Base-by-base conservation (phyloP, 2,888 invertebrate genomes). In the Eulithis testata region DNA sequence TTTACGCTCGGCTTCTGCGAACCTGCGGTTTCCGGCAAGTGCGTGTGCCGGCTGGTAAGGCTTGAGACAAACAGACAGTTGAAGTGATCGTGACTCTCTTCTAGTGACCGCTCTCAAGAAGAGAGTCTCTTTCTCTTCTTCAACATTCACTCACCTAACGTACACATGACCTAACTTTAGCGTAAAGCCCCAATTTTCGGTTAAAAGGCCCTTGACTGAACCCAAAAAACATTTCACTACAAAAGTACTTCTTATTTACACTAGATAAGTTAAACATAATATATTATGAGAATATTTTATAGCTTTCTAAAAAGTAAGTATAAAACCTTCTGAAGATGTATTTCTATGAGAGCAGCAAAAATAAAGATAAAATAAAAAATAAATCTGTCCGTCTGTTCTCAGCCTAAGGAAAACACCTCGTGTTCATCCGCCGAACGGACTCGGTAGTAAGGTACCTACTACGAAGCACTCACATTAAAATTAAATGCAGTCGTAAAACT, bases 1-100 rank as follows among this genome's bases (percentile, higher is more conserved):
- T 87, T 87, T 86, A 87, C 75, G 79, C 74, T 71, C 71, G 73
- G 83, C 82, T 88, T 87, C 85, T 87, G 84, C 84, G 85, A 87
- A 86, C 76, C 77, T 83, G 86, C 65, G 86, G 87, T 86, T 87
- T 88, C 86, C 86, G 83, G 82, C 79, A 78, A 69, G 72, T 73
- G 76, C 72, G 76, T 76, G 50, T 54, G 62, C 60, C 2, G 11
- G 14, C 21, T 21, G 9, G 66, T 69, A 72, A 73, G 44, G 64
- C 43, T 37, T 2, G 40, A 54, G 0, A 31, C 44, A 55, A 11
- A 62, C 58, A 54, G 58, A 54, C 54, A 51, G 44, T 14, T 52
- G 3, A 9, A 21, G 40, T 44, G 31, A 31, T 31, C 31, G n/a
- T n/a, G n/a, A n/a, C n/a, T n/a, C n/a, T n/a, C 3, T 31, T 5